Evolutionary conservation across 2,888 invertebrate species (phyloP).

Genomic region (Gari tellinella): DNA sequence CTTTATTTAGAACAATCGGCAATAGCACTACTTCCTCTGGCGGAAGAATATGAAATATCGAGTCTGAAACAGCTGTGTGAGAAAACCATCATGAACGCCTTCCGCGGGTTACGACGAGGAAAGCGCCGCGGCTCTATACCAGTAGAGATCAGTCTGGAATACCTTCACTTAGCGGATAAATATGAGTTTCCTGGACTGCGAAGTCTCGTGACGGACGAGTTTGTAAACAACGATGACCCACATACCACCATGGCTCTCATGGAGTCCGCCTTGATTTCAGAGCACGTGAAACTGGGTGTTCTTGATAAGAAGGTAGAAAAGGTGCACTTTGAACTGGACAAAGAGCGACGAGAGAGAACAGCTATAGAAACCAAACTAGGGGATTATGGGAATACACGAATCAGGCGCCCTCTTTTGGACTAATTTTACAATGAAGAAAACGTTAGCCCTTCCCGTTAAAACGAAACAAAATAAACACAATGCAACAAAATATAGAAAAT

Average conservation of each 20-base stretch:
- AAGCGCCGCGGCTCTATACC: slow-evolving; percentile 46
- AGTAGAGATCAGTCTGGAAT: slow-evolving; percentile 51
- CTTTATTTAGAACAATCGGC: slow-evolving; percentile 53
- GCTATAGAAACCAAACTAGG: slow-evolving; percentile 57
- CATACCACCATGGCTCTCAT: slow-evolving; percentile 33
- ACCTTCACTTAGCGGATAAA: slow-evolving; percentile 56
- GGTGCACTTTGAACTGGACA: slow-evolving; percentile 57
- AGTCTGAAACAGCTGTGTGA: slow-evolving; percentile 54
- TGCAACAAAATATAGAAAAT: too few relatives aligned
- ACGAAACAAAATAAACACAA: too few relatives aligned
- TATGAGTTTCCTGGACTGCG: slow-evolving; percentile 45
- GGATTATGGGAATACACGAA: slow-evolving; percentile 48
- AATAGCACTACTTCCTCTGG: slow-evolving; percentile 55
- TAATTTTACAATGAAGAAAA: slow-evolving; percentile 8
- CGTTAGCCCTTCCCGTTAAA: too few relatives aligned
- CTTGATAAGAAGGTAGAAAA: slow-evolving; percentile 59
- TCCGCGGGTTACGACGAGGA: slow-evolving; percentile 35
- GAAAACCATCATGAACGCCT: slow-evolving; percentile 49
- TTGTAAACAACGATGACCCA: slow-evolving; percentile 53
- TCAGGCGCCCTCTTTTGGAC: slow-evolving; percentile 34
- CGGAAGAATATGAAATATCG: slow-evolving; percentile 55
- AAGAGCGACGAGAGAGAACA: slow-evolving; percentile 54
- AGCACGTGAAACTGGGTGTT: slow-evolving; percentile 54
- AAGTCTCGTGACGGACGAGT: slow-evolving; percentile 49
- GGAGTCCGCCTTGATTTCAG: slow-evolving; percentile 47